Evolutionary conservation across 1,140 invertebrate genomes (phyloP).

Genomic region (Acarapis woodi): DNA sequence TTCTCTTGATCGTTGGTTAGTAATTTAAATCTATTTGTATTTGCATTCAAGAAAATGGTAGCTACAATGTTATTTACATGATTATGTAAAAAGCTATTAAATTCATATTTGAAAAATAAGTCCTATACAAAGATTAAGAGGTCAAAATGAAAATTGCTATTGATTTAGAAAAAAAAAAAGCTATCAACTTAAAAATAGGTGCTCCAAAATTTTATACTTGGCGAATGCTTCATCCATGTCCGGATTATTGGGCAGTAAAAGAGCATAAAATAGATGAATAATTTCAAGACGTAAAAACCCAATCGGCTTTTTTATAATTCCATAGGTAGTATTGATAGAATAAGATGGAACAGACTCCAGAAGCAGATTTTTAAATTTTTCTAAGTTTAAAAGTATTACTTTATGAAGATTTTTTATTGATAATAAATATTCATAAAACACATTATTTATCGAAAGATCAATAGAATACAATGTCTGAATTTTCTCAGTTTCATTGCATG

Average conservation of each 20-base stretch:
- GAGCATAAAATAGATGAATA: conserved; percentile 32
- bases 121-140: conserved; percentile 26
- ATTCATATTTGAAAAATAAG: conserved; percentile 46
- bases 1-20: background rate
- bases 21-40: background rate
- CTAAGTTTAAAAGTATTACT: no score
- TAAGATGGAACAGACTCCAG: no score
- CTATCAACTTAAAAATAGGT: conserved; percentile 26
- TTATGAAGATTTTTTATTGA: no score
- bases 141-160: conserved; percentile 9
- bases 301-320: conserved; percentile 33
- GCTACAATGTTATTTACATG: conserved; percentile 45
- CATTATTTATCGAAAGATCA: no score
- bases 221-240: conserved; percentile 24
- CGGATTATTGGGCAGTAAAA: conserved; percentile 32
- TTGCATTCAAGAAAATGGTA: conserved; percentile 11
- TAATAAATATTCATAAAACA: no score
- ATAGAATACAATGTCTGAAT: no score
- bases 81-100: conserved; percentile 68
- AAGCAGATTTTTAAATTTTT: no score
- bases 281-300: conserved; percentile 43
- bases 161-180: conserved; percentile 4
- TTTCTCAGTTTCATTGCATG: no score
- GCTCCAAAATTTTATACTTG: conserved; percentile 26
- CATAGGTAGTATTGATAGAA: conserved; percentile 31